Evolutionary conservation across 1,140 invertebrate species (phyloP).

Genomic region (Plodia interpunctella): DNA sequence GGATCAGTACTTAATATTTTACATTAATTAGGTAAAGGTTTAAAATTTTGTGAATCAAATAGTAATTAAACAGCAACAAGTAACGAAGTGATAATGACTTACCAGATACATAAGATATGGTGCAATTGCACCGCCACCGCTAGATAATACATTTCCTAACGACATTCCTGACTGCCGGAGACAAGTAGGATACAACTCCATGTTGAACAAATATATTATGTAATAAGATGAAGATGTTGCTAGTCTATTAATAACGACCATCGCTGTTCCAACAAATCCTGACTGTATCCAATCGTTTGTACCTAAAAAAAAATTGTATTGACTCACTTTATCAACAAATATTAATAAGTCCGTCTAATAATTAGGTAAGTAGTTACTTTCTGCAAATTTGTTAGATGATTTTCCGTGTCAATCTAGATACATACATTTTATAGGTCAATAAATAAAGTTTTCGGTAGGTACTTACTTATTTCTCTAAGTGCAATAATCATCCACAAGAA

Average conservation of each 20-base stretch:
- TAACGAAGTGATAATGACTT: conserved; percentile 48
- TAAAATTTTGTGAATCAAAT: no score
- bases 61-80: not conserved
- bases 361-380: no score
- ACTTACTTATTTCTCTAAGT: conserved; percentile 50
- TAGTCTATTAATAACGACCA: conserved; percentile 80
- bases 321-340: not conserved
- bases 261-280: conserved; percentile 57
- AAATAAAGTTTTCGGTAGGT: not conserved
- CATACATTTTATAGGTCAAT: no score
- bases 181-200: conserved; percentile 84
- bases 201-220: conserved; percentile 80
- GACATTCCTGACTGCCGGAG: conserved; percentile 82
- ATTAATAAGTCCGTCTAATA: no score
- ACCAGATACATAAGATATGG: conserved; percentile 87
- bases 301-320: conserved; percentile 19
- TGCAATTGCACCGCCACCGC: conserved; percentile 78
- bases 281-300: conserved; percentile 37
- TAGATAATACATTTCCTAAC: conserved; percentile 79
- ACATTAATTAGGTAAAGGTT: no score
- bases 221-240: conserved; percentile 80
- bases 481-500: conserved; percentile 69
- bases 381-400: no score
- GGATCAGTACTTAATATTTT: no score
- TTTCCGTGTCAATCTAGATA: no score